Conservation (phyloP, 2,888 invertebrate species). For the Stenolophus ochropezus region DNA sequence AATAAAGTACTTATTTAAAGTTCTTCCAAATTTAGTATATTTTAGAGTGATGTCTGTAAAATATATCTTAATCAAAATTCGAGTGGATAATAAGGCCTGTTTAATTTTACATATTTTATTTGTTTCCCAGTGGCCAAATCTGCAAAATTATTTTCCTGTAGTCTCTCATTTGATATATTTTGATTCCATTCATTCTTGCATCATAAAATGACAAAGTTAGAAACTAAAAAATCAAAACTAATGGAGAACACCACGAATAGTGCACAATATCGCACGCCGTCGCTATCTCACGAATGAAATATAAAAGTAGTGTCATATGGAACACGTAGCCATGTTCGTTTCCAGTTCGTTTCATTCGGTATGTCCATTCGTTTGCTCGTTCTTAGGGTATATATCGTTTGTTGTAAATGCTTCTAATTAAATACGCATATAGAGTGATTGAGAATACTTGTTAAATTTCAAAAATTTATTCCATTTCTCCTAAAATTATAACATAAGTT, state of each 20-base stretch:
- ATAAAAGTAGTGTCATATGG: constrained; percentile 10
- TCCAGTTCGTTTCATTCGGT: not conserved
- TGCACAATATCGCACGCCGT: constrained; percentile 31
- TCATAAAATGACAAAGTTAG: constrained; percentile 25
- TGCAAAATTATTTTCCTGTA: constrained; percentile 17
- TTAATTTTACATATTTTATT: not conserved
- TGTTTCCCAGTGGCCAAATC: not conserved
- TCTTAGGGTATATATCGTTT: constrained; percentile 15
- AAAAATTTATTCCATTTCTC: not conserved
- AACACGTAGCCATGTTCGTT: not conserved
- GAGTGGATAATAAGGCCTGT: no score
- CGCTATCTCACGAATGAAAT: constrained; percentile 24
- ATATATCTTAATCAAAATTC: no score
- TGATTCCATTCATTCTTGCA: constrained; percentile 24
- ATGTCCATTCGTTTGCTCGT: constrained; percentile 17
- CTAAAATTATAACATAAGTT: not conserved
- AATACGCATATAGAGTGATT: constrained; percentile 39
- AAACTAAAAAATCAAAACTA: constrained; percentile 32
- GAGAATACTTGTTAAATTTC: constrained; percentile 9
- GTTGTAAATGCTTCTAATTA: constrained; percentile 18
- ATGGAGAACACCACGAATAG: constrained; percentile 38
- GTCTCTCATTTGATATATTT: not conserved
- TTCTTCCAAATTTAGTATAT: no score
- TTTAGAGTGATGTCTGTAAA: no score
- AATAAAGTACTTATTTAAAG: no score